Evolutionary conservation across 1,140 invertebrate genomes (phyloP), one percentile per base, ranked within the genome.

Genomic region (Micrasema minimum): DNA sequence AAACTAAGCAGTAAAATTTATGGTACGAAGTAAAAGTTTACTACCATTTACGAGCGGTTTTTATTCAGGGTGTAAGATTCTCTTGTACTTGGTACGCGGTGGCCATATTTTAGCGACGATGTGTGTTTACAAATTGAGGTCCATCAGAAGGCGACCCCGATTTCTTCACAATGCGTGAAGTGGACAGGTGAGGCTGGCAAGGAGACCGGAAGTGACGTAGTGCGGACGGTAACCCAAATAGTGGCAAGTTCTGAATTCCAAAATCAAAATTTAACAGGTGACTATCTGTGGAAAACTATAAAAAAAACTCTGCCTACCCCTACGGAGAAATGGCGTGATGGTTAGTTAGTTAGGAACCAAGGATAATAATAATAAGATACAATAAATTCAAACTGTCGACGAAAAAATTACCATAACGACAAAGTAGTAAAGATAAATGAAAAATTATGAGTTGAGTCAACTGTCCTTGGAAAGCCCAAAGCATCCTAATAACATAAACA

Each of bases 101-200:
- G 51, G 4, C 2, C 2, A 12, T 55, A 23, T 31, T 55, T 55
- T n/a, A 31, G 23, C 26, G 3, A 23, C 26, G 11, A 12, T 55
- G 43, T 55, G 51, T 16, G 16, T 55, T 55, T 31, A 26, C 26
- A 16, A 16, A 31, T 6, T 55, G 51, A 23, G 26, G 26, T 55
- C 18, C 26, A 23, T 37, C 55, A 22, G 50, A 53, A 59, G 35
- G 55, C 37, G 55, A 59, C 55, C 55, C 55, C 55, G 55, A 59
- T 59, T 59, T 59, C 55, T 59, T 59, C 55, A 22, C 37, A 20
- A 18, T 59, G 35, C 37, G 20, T 22, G 55, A 38, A 41, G 23
- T 35, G 51, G 51, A 59, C 55, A 59, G 55, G 55, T 59, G 55
- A 59, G 55, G 37, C 55, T 59, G 37, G 14, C 50, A 55, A 55